Conservation (phyloP, 2,888 invertebrate genomes). For the Scaptomyza parva region DNA sequence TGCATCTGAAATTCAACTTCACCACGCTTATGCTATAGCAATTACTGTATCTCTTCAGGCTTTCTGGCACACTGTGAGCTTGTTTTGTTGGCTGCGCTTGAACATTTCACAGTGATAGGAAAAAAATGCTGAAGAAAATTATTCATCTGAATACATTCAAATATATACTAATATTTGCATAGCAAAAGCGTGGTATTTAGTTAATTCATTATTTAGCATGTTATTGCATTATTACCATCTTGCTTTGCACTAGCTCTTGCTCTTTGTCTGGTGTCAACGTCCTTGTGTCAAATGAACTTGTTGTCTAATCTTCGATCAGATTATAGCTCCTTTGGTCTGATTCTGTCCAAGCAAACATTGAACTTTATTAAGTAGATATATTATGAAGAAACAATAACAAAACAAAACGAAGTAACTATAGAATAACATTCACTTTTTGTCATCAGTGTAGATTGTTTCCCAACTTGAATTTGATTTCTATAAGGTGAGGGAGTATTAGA, state of each 20-base stretch:
- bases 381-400: slow-evolving; percentile 16
- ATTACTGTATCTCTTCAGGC: neutral
- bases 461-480: slow-evolving; percentile 39
- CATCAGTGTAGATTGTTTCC: slow-evolving; percentile 41
- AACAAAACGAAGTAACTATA: neutral
- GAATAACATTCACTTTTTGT: slow-evolving; percentile 40
- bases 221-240: slow-evolving; percentile 42
- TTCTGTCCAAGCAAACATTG: slow-evolving; percentile 27
- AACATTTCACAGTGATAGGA: too few relatives aligned
- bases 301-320: slow-evolving; percentile 18
- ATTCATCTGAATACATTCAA: too few relatives aligned
- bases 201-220: slow-evolving; percentile 41
- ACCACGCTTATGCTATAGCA: slow-evolving; percentile 13
- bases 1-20: neutral
- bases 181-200: slow-evolving; percentile 19
- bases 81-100: slow-evolving; percentile 16
- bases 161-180: neutral
- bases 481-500: neutral
- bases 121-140: too few relatives aligned
- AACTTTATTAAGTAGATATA: slow-evolving; percentile 56
- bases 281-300: slow-evolving; percentile 16
- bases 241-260: slow-evolving; percentile 37
- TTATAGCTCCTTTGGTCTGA: neutral
- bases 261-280: neutral
- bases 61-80: slow-evolving; percentile 16